Evolutionary conservation across 2,888 invertebrate genomes (phyloP).

Genomic region (Phortica magna): DNA sequence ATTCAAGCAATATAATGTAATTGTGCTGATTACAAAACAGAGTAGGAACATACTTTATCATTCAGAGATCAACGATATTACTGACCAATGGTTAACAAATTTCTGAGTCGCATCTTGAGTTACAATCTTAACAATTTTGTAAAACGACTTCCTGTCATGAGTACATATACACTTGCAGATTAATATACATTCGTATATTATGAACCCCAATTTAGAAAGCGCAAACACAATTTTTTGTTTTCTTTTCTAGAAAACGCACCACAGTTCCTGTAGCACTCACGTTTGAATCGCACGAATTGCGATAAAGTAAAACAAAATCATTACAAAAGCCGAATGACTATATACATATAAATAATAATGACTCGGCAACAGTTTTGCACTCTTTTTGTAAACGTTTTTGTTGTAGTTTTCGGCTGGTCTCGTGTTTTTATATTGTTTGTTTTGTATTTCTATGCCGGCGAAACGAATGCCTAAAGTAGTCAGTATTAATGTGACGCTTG

Average conservation of each 20-base stretch:
- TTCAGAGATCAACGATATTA: no score
- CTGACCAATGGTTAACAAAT: no score
- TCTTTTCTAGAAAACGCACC: background rate
- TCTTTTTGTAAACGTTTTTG: slow-evolving; percentile 40
- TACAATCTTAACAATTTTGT: no score
- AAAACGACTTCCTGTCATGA: no score
- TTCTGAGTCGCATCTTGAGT: no score
- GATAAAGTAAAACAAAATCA: background rate
- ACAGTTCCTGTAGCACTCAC: slow-evolving; percentile 1
- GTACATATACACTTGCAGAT: no score
- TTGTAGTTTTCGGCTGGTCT: slow-evolving; percentile 53
- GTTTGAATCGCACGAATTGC: slow-evolving; percentile 12
- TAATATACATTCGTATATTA: no score
- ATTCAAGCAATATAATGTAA: background rate
- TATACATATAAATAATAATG: slow-evolving; percentile 37
- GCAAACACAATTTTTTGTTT: background rate
- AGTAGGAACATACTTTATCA: no score
- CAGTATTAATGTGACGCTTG: no score
- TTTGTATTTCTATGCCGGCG: slow-evolving; percentile 44
- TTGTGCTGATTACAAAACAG: background rate
- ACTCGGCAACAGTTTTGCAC: slow-evolving; percentile 24
- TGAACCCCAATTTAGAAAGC: no score
- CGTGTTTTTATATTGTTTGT: slow-evolving; percentile 38
- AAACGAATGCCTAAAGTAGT: no score
- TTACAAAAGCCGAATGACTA: background rate